These are phyloP conservation scores for Notiomystis cincta DNA, from an alignment of 2,113 vertebrate genomes.

Conservation along the genomic window DNA sequence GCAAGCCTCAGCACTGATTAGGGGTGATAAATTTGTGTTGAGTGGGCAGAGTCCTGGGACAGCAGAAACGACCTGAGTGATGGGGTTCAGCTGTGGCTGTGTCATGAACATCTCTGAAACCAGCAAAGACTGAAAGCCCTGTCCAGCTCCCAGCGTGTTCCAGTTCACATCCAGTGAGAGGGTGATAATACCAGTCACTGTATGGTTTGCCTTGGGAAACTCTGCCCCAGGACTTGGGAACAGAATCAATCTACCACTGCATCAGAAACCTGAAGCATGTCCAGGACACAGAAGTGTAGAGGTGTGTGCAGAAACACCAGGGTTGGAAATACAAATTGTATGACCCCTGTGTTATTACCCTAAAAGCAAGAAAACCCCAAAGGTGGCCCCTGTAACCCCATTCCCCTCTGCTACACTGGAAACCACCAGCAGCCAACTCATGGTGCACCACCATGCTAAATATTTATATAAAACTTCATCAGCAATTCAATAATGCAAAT, in stretches of 20 bases:
- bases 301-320: neutral
- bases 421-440: neutral
- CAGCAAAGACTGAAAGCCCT: neutral
- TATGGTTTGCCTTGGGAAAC: neutral
- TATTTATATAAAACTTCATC: neutral
- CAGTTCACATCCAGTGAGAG: neutral
- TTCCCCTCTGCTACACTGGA: neutral
- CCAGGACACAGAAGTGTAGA: neutral
- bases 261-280: neutral
- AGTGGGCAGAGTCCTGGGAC: neutral
- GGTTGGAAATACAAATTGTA: neutral
- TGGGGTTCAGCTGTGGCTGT: neutral
- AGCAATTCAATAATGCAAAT: neutral
- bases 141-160: neutral
- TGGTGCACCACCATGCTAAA: accelerated
- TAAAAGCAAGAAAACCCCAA: neutral
- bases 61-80: neutral
- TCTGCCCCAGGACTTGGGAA: neutral
- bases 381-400: too few relatives aligned
- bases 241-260: neutral
- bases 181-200: too few relatives aligned
- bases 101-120: neutral
- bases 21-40: neutral
- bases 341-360: neutral
- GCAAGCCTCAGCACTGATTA: neutral